These are phyloP conservation scores for Lasioglossum malachurum DNA, from an alignment of 2,888 invertebrate species.

Conservation along the genomic window DNA sequence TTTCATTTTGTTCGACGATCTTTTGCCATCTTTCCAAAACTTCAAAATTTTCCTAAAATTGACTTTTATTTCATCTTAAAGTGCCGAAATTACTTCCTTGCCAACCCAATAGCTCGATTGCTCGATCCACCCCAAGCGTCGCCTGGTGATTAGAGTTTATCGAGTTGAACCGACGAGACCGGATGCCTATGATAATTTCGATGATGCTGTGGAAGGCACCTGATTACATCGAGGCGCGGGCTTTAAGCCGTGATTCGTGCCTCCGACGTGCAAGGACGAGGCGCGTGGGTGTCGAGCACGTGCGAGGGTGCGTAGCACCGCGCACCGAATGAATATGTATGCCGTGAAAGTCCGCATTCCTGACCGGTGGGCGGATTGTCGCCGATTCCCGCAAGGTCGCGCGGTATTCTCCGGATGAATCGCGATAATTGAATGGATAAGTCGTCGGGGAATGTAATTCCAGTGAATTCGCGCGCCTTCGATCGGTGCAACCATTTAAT, in stretches of 20 bases:
- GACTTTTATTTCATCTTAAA: too few relatives aligned
- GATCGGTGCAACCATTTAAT: neutral
- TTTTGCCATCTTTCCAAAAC: too few relatives aligned
- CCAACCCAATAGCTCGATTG: neutral
- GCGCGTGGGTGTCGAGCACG: slow-evolving; percentile 33
- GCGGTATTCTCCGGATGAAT: slow-evolving; percentile 11
- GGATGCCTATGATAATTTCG: slow-evolving; percentile 60
- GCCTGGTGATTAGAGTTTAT: slow-evolving; percentile 16
- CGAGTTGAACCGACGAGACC: slow-evolving; percentile 24
- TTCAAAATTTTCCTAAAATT: too few relatives aligned
- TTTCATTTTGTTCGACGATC: too few relatives aligned
- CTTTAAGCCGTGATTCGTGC: slow-evolving; percentile 13
- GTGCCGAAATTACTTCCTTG: too few relatives aligned
- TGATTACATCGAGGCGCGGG: slow-evolving; percentile 5
- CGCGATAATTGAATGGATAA: slow-evolving; percentile 20
- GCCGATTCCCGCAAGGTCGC: slow-evolving; percentile 55
- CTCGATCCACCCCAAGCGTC: neutral
- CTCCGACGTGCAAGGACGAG: slow-evolving; percentile 25
- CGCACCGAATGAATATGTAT: slow-evolving; percentile 17
- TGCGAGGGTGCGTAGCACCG: slow-evolving; percentile 19
- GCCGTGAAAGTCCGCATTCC: slow-evolving; percentile 64
- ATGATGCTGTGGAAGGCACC: slow-evolving; percentile 44
- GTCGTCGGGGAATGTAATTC: neutral
- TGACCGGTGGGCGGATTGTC: slow-evolving; percentile 30
- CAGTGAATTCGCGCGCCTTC: neutral